phyloP scores from a whole-genome alignment of 2,888 invertebrate genomes.

The Drosophila setosimentum region DNA sequence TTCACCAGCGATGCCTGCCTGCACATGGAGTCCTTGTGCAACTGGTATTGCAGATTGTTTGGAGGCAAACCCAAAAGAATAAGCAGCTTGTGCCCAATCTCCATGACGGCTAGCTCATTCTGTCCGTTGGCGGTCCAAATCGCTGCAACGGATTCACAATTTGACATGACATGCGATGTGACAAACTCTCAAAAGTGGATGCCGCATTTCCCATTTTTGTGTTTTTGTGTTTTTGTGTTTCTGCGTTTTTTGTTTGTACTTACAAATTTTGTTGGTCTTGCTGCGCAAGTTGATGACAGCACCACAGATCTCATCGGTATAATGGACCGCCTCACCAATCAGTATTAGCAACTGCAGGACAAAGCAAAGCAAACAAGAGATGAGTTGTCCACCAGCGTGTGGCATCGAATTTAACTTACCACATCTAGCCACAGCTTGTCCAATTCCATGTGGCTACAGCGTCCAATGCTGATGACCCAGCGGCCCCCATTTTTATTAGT shows the following conservation, averaged over 20 bases:
- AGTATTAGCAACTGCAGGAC: slow-evolving; percentile 88
- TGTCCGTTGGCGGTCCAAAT: slow-evolving; percentile 95
- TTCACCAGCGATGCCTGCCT: slow-evolving; percentile 93
- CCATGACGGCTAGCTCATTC: slow-evolving; percentile 90
- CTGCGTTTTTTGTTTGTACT: slow-evolving; percentile 44
- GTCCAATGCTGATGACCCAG: slow-evolving; percentile 91
- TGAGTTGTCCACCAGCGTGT: not conserved
- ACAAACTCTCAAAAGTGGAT: not conserved
- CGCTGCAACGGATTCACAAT: slow-evolving; percentile 84
- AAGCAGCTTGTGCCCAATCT: slow-evolving; percentile 95
- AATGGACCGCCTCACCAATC: slow-evolving; percentile 98
- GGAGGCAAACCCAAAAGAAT: slow-evolving; percentile 90
- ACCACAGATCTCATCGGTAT: slow-evolving; percentile 96
- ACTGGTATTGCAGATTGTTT: slow-evolving; percentile 89
- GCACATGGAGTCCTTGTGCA: slow-evolving; percentile 93
- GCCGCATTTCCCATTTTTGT: not conserved
- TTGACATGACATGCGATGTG: not conserved
- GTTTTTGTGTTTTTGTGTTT: not conserved
- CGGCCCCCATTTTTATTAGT: slow-evolving; percentile 93
- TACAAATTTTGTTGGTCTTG: slow-evolving; percentile 94
- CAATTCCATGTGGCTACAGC: slow-evolving; percentile 89
- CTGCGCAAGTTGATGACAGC: slow-evolving; percentile 97
- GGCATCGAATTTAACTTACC: slow-evolving; percentile 80
- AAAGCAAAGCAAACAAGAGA: not conserved
- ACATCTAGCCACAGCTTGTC: slow-evolving; percentile 93